These are phyloP conservation scores for Keiferia lycopersicella DNA, from an alignment of 2,888 invertebrate species.

Conservation along the genomic window DNA sequence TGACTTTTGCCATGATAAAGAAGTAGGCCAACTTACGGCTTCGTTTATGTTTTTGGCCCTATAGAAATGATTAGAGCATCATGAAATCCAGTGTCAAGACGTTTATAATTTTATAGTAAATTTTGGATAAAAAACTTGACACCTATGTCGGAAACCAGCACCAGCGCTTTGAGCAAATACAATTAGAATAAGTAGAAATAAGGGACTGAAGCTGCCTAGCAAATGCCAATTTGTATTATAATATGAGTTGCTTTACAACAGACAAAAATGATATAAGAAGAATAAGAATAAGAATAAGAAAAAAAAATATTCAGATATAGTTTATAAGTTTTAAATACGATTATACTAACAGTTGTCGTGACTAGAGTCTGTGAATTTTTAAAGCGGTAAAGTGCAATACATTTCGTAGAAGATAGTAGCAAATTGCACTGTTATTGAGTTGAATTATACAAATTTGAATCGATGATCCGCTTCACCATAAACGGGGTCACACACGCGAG, in stretches of 20 bases:
- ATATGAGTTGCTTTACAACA: not conserved
- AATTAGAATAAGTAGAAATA: not conserved
- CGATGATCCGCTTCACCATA: constrained; percentile 9
- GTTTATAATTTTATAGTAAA: not conserved
- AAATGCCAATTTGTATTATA: not conserved
- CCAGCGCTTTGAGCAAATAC: not conserved
- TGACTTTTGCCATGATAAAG: not conserved
- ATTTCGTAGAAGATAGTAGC: constrained; percentile 6
- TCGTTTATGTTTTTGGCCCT: no score
- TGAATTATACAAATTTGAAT: constrained; percentile 22
- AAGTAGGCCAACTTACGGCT: no score
- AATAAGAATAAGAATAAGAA: no score
- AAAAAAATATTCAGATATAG: no score
- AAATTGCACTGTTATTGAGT: constrained; percentile 16
- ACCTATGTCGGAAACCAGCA: not conserved
- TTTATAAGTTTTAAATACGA: not conserved
- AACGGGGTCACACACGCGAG: constrained; percentile 15
- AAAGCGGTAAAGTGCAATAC: not conserved
- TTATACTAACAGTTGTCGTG: constrained; percentile 2
- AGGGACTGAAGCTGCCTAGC: not conserved
- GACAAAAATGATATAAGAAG: no score
- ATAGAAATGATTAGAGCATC: no score
- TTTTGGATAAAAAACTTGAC: not conserved
- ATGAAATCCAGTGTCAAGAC: not conserved
- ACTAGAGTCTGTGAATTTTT: not conserved